Evolutionary conservation across 2,888 invertebrate genomes (phyloP).

Genomic region (Phortica magna): DNA sequence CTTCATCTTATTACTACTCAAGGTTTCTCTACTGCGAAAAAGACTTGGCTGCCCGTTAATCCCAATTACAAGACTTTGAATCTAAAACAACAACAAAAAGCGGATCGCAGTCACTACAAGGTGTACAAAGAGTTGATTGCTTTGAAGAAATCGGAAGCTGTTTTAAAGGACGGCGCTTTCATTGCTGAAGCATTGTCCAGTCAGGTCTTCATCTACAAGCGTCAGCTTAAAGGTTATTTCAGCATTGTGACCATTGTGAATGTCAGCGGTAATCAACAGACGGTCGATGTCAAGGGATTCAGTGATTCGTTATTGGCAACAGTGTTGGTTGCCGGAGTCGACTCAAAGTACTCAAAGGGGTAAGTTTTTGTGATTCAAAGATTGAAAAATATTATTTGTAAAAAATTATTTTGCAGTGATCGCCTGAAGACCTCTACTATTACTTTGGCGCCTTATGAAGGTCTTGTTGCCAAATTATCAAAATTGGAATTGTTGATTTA

Average conservation of each 20-base stretch:
- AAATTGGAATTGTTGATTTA: too few species aligned
- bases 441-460: constrained; percentile 27
- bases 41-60: constrained; percentile 85
- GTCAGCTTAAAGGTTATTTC: constrained; percentile 51
- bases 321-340: constrained; percentile 5
- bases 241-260: constrained; percentile 27
- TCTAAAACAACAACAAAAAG: constrained; percentile 79
- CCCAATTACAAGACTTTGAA: constrained; percentile 81
- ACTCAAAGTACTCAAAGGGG: constrained; percentile 15
- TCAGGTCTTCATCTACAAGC: constrained; percentile 80
- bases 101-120: constrained; percentile 80
- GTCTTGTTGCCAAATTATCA: constrained; percentile 11
- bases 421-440: not conserved
- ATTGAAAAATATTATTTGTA: not conserved
- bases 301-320: constrained; percentile 5
- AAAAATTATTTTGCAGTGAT: constrained; percentile 5
- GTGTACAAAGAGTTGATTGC: constrained; percentile 80
- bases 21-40: constrained; percentile 80
- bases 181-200: constrained; percentile 79
- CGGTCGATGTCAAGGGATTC: constrained; percentile 6
- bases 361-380: not conserved
- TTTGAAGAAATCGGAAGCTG: constrained; percentile 76
- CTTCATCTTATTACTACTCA: not conserved
- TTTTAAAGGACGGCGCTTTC: constrained; percentile 79
- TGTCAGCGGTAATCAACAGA: constrained; percentile 7